Evolutionary conservation across 2,797 vertebrate genomes (phyloP).

Genomic region (Coilia nasus): DNA sequence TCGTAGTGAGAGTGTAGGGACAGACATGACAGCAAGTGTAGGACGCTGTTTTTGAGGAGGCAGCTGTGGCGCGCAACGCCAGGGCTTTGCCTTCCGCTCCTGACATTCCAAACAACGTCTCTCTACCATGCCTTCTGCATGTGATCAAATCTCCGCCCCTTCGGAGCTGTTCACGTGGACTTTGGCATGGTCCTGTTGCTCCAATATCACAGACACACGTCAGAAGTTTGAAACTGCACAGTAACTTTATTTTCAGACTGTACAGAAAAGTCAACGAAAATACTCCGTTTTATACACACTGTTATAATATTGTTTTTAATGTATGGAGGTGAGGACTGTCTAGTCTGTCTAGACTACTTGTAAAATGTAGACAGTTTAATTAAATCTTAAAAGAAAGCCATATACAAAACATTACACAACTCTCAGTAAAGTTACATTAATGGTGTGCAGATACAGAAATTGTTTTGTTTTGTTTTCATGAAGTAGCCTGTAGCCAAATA

Average conservation of each 20-base stretch:
- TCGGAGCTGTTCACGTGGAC: slow-evolving; percentile 73
- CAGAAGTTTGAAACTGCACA: neutral
- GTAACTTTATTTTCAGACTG: neutral
- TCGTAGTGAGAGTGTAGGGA: neutral
- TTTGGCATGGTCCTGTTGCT: slow-evolving; percentile 70
- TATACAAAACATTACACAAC: too few species aligned
- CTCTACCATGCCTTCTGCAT: slow-evolving; percentile 67
- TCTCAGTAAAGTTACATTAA: too few species aligned
- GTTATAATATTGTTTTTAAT: neutral
- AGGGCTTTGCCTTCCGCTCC: neutral
- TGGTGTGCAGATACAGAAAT: too few species aligned
- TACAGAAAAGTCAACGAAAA: neutral
- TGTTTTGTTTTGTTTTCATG: neutral
- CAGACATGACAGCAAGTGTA: neutral
- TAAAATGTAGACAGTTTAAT: neutral
- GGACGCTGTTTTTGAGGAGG: neutral
- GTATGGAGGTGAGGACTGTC: neutral
- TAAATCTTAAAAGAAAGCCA: neutral
- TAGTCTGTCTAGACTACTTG: too few species aligned
- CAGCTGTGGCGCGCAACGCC: neutral
- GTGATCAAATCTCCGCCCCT: slow-evolving; percentile 70
- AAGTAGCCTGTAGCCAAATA: neutral
- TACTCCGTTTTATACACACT: too few species aligned
- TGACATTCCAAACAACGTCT: neutral
- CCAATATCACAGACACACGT: slow-evolving; percentile 11